Conservation (phyloP, 1,140 invertebrate species). For the Chionoecetes opilio region DNA sequence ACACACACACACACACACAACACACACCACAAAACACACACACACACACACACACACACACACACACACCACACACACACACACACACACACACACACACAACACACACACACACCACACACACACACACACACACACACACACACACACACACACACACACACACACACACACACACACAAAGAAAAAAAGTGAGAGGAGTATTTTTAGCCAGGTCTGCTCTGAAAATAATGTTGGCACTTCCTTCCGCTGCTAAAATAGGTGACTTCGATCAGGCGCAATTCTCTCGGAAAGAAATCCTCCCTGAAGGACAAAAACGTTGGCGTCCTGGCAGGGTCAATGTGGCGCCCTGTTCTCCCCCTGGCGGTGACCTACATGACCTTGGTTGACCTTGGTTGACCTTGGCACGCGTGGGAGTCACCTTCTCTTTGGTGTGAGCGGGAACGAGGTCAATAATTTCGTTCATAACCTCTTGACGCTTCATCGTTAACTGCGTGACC, state of each 20-base stretch:
- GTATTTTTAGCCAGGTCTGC: neutral
- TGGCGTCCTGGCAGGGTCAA: neutral
- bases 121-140: slow-evolving; percentile 27
- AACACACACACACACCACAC: slow-evolving; percentile 27
- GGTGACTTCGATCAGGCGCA: neutral
- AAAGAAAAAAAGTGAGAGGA: neutral
- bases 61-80: neutral
- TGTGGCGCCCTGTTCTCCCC: neutral
- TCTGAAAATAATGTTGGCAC: neutral
- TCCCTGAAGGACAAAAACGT: neutral
- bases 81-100: neutral
- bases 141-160: slow-evolving; percentile 27
- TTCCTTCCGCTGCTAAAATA: neutral
- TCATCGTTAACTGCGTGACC: neutral
- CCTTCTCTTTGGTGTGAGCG: neutral
- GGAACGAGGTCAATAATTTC: neutral
- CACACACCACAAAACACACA: slow-evolving; percentile 27
- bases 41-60: slow-evolving; percentile 27
- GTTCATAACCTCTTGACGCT: too few species aligned
- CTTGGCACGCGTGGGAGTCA: neutral
- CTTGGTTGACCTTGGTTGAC: neutral
- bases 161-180: neutral
- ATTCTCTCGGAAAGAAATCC: neutral
- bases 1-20: slow-evolving; percentile 27
- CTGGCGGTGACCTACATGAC: neutral